Evolutionary conservation across 2,888 invertebrate species (phyloP).

Genomic region (Himalopsyche anomala): DNA sequence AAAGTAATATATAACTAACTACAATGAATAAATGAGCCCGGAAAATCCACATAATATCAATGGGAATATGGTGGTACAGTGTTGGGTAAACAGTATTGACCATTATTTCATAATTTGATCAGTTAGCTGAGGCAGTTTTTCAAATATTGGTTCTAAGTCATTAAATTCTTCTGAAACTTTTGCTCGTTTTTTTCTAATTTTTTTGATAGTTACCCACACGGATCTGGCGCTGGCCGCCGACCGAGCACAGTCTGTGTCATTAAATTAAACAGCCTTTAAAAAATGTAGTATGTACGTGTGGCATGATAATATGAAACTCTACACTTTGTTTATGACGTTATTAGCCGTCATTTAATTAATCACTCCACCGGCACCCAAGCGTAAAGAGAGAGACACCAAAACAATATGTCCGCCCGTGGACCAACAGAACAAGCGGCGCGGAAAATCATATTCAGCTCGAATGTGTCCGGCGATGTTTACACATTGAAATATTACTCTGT

Average conservation of each 20-base stretch:
- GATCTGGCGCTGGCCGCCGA: not conserved
- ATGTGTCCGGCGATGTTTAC: not conserved
- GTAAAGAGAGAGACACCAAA: slow-evolving; percentile 8
- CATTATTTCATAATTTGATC: no score
- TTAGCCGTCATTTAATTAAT: slow-evolving; percentile 4
- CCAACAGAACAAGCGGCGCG: not conserved
- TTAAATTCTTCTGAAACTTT: no score
- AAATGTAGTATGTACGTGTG: not conserved
- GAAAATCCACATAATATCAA: no score
- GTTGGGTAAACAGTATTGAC: no score
- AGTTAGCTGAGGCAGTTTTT: no score
- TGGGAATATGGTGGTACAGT: no score
- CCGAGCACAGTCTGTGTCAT: not conserved
- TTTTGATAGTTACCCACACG: no score
- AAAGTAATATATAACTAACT: no score
- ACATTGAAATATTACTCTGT: not conserved
- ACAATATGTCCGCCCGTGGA: slow-evolving; percentile 28
- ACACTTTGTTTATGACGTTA: slow-evolving; percentile 13
- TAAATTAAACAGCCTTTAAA: not conserved
- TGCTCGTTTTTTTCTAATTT: no score
- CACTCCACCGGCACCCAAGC: slow-evolving; percentile 3
- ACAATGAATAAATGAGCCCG: no score
- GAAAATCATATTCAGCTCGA: slow-evolving; percentile 8
- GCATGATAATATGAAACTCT: slow-evolving; percentile 31
- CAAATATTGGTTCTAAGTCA: no score